Conservation (phyloP, 2,113 vertebrate genomes). For the Phrynocephalus versicolor region DNA sequence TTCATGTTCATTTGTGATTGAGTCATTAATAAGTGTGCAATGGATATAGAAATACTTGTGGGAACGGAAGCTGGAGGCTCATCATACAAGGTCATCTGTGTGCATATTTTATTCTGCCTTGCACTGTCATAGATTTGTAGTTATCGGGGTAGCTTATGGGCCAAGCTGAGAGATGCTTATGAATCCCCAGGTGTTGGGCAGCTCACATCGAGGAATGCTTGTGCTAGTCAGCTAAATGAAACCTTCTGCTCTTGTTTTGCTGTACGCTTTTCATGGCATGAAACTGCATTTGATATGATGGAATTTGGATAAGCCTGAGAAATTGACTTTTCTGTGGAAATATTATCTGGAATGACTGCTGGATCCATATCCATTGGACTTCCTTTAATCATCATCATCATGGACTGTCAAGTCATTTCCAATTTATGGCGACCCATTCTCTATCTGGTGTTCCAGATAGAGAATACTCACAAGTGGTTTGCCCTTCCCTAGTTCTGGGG, state of each 20-base stretch:
- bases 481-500: no score
- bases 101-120: background rate
- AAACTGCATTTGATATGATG: background rate
- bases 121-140: background rate
- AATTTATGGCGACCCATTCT: no score
- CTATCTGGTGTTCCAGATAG: no score
- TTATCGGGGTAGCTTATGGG: no score
- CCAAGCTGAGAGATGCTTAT: background rate
- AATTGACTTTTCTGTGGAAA: background rate
- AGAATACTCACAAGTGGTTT: no score
- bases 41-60: background rate
- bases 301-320: background rate
- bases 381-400: background rate
- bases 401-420: no score
- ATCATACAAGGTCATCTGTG: background rate
- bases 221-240: background rate
- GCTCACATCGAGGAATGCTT: background rate
- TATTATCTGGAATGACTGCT: background rate
- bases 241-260: background rate
- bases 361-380: no score
- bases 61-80: background rate
- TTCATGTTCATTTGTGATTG: background rate
- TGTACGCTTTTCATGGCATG: no score
- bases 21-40: background rate
- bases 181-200: background rate